Evolutionary conservation across 2,797 vertebrate genomes (phyloP).

Genomic region (Schizopygopsis malacanthus): DNA sequence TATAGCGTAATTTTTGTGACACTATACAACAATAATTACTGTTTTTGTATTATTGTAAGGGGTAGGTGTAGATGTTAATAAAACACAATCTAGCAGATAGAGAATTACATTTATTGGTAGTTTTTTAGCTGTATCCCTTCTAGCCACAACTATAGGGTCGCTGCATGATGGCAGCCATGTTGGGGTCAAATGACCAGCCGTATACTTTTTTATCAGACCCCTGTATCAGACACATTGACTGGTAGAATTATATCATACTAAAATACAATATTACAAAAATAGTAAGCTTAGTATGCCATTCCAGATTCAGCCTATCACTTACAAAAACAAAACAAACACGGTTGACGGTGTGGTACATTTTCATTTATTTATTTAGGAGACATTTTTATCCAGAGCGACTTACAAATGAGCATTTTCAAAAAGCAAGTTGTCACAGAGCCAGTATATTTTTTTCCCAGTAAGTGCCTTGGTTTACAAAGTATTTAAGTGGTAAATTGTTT

Average conservation of each 20-base stretch:
- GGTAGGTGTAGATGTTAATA: no score
- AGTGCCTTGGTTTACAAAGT: background rate
- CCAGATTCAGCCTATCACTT: background rate
- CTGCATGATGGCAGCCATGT: slow-evolving; percentile 1
- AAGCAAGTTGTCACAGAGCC: background rate
- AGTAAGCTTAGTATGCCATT: background rate
- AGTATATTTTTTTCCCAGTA: background rate
- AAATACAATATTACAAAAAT: background rate
- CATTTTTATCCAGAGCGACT: background rate
- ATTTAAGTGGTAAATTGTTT: background rate
- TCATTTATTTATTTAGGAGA: background rate
- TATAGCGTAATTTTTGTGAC: no score
- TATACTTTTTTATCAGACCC: background rate
- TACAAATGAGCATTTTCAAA: slow-evolving; percentile 2
- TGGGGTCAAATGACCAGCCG: background rate
- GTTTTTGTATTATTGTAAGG: no score
- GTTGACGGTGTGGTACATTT: background rate
- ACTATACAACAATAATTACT: no score
- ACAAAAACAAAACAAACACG: background rate
- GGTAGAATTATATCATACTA: background rate
- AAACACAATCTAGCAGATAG: no score
- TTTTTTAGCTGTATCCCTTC: no score
- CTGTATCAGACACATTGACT: background rate
- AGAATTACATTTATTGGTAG: no score
- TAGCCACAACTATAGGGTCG: no score